Evolutionary conservation across 2,888 invertebrate species (phyloP), one percentile per base, ranked within the genome.

Genomic region (Cheilosia impressa): DNA sequence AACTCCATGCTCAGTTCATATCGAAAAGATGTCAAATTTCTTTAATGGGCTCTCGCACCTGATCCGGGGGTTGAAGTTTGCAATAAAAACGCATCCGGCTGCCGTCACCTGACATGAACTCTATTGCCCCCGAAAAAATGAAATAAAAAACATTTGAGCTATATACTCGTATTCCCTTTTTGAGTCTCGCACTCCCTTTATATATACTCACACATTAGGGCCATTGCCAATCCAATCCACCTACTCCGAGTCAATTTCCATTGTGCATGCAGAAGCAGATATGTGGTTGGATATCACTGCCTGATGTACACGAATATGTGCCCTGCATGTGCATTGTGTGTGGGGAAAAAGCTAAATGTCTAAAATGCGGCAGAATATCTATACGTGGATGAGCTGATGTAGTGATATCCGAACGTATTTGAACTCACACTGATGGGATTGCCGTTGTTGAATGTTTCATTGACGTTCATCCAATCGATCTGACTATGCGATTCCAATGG

Each of bases 311-410:
- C 55, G 15, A 1, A 27, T 27, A 52, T 62, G 41, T 66, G n/a
- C 10, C 22, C 19, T 53, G 38, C 22, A 57, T 58, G 50, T 50
- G 57, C 13, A 41, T 63, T 27, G 27, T 27, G 27, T 27, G 0
- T 7, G 27, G 27, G 27, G 6, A 27, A 27, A 27, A 27, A 27
- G 27, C 27, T 27, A 27, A 27, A 68, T 55, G 68, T 73, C 68
- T 62, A 57, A 81, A 75, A 68, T 75, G 66, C 80, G 50, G 68
- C 57, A 55, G 75, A 57, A 75, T 69, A 75, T 71, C 69, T 89
- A 89, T 89, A 89, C 27, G 27, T 89, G 89, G 88, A 88, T 87
- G 79, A 89, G 87, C 87, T 88, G 84, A 83, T 87, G 83, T 83
- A 87, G 87, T 88, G 84, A 83, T 87, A 87, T 83, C 73, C 79